A percentile compares a stretch with the other conserved stretches of the same genome.
These are phyloP conservation scores for Pimephales promelas DNA, from an alignment of 2,113 vertebrate genomes.

Conservation along the genomic window DNA sequence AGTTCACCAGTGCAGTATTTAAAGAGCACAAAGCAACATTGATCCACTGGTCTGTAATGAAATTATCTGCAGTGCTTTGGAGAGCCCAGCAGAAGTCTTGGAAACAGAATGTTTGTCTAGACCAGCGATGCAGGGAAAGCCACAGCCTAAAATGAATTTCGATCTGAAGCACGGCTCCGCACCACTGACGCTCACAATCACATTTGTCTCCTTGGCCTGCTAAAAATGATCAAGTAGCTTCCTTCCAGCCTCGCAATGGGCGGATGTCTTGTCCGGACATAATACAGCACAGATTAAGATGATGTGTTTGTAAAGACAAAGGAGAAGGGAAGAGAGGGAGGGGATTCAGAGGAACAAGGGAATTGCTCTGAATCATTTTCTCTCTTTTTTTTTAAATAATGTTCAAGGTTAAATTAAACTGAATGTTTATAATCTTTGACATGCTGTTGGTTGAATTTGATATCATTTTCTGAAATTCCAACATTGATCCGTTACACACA, in stretches of 20 bases:
- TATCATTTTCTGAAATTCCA: no score
- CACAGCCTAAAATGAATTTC: constrained; percentile 28
- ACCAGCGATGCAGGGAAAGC: constrained; percentile 15
- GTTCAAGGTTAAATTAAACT: no score
- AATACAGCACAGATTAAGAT: constrained; percentile 11
- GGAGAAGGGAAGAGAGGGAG: neutral
- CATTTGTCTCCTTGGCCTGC: constrained; percentile 26
- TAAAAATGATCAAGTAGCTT: constrained; percentile 32
- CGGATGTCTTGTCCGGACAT: neutral
- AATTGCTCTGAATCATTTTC: no score
- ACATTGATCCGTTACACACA: no score
- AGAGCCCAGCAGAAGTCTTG: neutral
- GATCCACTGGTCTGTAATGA: constrained; percentile 26
- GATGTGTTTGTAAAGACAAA: constrained; percentile 15
- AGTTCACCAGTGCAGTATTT: constrained; percentile 29
- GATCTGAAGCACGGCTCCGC: constrained; percentile 7
- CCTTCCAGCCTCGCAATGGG: neutral
- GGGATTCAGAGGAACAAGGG: neutral
- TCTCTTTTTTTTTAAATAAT: no score
- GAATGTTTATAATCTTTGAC: no score
- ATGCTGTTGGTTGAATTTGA: no score
- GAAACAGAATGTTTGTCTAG: constrained; percentile 17
- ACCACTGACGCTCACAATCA: constrained; percentile 46
- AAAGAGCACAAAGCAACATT: constrained; percentile 33
- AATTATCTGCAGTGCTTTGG: constrained; percentile 38